These are phyloP conservation scores for Dysmachus trigonus DNA, from an alignment of 2,888 invertebrate genomes.

Conservation along the genomic window DNA sequence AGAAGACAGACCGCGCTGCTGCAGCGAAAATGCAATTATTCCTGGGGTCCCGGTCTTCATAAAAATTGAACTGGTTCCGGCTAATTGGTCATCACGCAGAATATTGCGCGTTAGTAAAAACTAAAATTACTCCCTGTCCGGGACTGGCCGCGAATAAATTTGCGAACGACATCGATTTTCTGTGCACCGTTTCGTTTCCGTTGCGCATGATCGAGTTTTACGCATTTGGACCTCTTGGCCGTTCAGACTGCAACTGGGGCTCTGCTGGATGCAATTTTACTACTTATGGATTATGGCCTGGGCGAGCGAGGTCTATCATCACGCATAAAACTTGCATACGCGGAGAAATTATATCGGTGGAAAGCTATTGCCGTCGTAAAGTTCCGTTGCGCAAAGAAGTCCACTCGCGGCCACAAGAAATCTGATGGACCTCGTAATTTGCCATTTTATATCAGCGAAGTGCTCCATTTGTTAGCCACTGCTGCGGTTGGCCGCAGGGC, in stretches of 20 bases:
- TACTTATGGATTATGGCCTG: background rate
- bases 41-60: background rate
- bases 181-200: background rate
- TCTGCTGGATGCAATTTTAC: background rate
- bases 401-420: constrained; percentile 1
- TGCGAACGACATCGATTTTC: background rate
- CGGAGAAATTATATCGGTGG: background rate
- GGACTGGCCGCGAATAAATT: background rate
- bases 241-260: background rate
- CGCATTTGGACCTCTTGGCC: background rate
- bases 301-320: background rate
- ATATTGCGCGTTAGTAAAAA: background rate
- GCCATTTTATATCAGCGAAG: constrained; percentile 21
- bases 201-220: background rate
- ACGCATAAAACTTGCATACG: constrained; percentile 12
- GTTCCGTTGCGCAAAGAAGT: background rate
- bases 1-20: no score
- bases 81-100: constrained; percentile 33
- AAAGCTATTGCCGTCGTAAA: background rate
- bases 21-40: background rate
- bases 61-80: constrained; percentile 26
- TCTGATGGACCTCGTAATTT: constrained; percentile 27
- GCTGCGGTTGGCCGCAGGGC: background rate
- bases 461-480: constrained; percentile 11
- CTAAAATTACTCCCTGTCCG: background rate